phyloP scores from a whole-genome alignment of 2,888 invertebrate species.

The Chrysolina haemoptera region DNA sequence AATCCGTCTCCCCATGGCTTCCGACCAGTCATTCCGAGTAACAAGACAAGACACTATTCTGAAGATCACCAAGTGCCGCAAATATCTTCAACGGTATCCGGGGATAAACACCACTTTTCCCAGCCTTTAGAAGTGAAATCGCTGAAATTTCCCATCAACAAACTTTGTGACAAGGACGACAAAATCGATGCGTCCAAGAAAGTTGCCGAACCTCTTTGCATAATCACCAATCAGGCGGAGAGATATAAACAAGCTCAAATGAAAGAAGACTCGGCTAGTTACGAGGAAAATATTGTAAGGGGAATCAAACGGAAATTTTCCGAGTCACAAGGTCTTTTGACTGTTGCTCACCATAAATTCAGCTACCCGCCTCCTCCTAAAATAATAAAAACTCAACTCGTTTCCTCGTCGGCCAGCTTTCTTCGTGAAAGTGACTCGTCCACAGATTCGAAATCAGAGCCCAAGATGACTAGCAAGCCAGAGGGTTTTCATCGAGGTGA shows the following conservation, averaged over 20 bases:
- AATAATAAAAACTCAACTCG: constrained; percentile 52
- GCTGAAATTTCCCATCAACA: constrained; percentile 64
- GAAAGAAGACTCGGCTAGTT: constrained; percentile 62
- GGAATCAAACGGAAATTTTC: constrained; percentile 61
- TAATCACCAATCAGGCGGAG: constrained; percentile 67
- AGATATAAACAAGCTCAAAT: constrained; percentile 65
- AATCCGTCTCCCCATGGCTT: constrained; percentile 62
- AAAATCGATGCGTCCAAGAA: constrained; percentile 56
- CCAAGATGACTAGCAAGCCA: constrained; percentile 39
- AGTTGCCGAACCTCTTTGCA: constrained; percentile 63
- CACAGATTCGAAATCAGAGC: constrained; percentile 1
- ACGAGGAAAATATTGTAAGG: constrained; percentile 63
- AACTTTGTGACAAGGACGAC: constrained; percentile 36
- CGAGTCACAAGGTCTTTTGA: constrained; percentile 55
- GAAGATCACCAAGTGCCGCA: constrained; percentile 62
- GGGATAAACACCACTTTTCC: constrained; percentile 38
- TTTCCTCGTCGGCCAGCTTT: constrained; percentile 35
- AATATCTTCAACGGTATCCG: constrained; percentile 57
- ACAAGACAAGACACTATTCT: constrained; percentile 43
- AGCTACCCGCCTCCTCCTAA: constrained; percentile 52
- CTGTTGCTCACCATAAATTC: constrained; percentile 50
- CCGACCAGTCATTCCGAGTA: constrained; percentile 60
- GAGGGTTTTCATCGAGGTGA: constrained; percentile 22
- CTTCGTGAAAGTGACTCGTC: not conserved
- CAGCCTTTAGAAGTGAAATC: constrained; percentile 61